Evolutionary conservation across 92 coral and sea anemone genomes (phyloP).

Genomic region (Paragorgia papillata): DNA sequence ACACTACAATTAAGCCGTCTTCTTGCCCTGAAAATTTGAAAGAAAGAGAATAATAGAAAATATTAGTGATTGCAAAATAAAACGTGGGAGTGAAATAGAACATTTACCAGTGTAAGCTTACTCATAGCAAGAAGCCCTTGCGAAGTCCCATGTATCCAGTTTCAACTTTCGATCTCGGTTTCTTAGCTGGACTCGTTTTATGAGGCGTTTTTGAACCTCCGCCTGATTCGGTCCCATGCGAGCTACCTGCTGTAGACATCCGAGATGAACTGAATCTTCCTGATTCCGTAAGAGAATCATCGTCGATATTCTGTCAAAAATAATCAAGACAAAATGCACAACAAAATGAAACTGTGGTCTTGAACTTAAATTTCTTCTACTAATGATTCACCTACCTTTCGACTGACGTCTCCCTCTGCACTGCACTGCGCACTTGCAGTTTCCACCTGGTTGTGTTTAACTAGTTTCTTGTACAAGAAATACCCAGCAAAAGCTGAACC

Average conservation of each 20-base stretch:
- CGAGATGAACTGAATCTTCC: not conserved
- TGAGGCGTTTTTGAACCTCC: not conserved
- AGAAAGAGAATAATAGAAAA: not conserved
- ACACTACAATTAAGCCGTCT: too few relatives aligned
- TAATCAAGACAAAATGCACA: not conserved
- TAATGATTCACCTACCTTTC: not conserved
- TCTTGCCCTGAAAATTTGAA: not conserved
- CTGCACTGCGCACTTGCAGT: too few relatives aligned
- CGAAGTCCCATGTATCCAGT: slow-evolving; percentile 42
- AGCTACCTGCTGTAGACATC: not conserved
- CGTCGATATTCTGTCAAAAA: not conserved
- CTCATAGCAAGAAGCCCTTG: slow-evolving; percentile 27
- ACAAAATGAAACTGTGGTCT: not conserved
- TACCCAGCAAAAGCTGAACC: slow-evolving; percentile 24
- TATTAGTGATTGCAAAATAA: not conserved
- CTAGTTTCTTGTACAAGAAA: slow-evolving; percentile 4
- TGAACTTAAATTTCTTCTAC: slow-evolving; percentile 6
- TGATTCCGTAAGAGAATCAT: not conserved
- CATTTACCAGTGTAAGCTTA: not conserved
- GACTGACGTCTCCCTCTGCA: not conserved
- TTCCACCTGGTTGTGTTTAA: too few relatives aligned
- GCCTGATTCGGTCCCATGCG: not conserved
- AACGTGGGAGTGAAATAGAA: not conserved
- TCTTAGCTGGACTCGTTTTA: not conserved
- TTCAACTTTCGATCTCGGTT: not conserved